These are phyloP conservation scores for Dioctria rufipes DNA, from an alignment of 2,888 invertebrate species.

Conservation along the genomic window DNA sequence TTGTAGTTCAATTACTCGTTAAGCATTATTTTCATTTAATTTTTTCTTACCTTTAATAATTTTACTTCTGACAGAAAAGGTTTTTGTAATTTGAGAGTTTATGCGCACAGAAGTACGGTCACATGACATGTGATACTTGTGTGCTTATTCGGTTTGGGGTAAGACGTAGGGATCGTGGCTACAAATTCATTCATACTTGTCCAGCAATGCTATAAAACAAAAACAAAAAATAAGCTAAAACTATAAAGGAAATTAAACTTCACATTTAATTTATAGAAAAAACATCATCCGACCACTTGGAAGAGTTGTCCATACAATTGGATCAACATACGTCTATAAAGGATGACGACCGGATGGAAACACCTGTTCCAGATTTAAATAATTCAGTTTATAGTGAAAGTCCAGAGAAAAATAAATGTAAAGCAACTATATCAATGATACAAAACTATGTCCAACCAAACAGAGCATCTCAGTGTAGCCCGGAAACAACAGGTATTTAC, in stretches of 20 bases:
- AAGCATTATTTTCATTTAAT: too few species aligned
- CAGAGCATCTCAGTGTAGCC: conserved; percentile 2
- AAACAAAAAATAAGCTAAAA: too few species aligned
- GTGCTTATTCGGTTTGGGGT: too few species aligned
- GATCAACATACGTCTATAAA: background rate
- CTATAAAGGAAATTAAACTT: background rate
- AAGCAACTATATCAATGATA: conserved; percentile 52
- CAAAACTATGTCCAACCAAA: conserved; percentile 27
- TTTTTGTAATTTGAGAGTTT: too few species aligned
- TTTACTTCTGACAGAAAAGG: too few species aligned
- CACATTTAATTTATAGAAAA: conserved; percentile 42
- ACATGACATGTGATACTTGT: too few species aligned
- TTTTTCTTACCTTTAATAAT: too few species aligned
- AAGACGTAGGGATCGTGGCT: too few species aligned
- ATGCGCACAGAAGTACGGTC: too few species aligned
- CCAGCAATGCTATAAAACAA: too few species aligned
- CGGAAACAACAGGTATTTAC: conserved; percentile 20
- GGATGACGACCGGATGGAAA: conserved; percentile 21
- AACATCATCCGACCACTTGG: conserved; percentile 56
- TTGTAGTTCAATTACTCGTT: too few species aligned
- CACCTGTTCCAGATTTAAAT: conserved; percentile 26
- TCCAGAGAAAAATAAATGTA: conserved; percentile 50
- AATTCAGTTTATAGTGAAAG: conserved; percentile 12
- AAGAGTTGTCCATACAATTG: conserved; percentile 35
- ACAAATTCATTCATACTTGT: too few species aligned